Base-by-base conservation (phyloP, 2,888 invertebrate genomes). In the Oligia strigilis region DNA sequence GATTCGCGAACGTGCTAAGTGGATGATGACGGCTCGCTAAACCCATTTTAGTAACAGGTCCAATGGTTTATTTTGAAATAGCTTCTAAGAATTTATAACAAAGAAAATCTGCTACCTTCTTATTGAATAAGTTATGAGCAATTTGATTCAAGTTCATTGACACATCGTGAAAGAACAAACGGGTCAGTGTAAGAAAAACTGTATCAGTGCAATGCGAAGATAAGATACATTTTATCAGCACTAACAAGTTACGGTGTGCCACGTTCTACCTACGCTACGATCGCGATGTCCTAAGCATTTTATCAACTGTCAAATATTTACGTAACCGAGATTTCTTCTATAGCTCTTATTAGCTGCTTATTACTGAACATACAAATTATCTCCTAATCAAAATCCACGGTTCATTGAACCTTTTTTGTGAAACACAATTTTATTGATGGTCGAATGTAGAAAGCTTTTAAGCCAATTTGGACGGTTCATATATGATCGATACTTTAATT, bases 1-100 rank as follows among this genome's bases (percentile, higher is more conserved):
- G 94, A 93, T 93, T 93, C 88, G 94, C 93, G 91, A 95, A 95
- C 93, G 95, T 95, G 95, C 93, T 96, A 96, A 96, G 95, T 96
- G 95, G 94, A 95, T 96, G 95, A 96, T 96, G 95, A 93, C 94
- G 90, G 93, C 89, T 89, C 85, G 90, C 90, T 91, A 91, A 92
- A 91, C 91, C 91, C 93, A 93, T 92, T 93, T 92, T 91, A 92
- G 85, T 86, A 93, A 87, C 84, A 83, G 85, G 84, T 87, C 77
- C 82, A 80, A 84, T 80, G 70, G 85, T 83, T 80, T 83, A 86
- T 87, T 86, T 74, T 66, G 55, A 72, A 67, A 71, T 49, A 43
- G 40, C 55, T 86, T 80, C 78, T 43, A 36, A 76, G 83, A 83
- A 77, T n/a, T 49, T 46, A 69, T 60, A 43, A 71, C 62, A 69